These are phyloP conservation scores for Alitta virens DNA, from an alignment of 2,888 invertebrate species.

Conservation along the genomic window DNA sequence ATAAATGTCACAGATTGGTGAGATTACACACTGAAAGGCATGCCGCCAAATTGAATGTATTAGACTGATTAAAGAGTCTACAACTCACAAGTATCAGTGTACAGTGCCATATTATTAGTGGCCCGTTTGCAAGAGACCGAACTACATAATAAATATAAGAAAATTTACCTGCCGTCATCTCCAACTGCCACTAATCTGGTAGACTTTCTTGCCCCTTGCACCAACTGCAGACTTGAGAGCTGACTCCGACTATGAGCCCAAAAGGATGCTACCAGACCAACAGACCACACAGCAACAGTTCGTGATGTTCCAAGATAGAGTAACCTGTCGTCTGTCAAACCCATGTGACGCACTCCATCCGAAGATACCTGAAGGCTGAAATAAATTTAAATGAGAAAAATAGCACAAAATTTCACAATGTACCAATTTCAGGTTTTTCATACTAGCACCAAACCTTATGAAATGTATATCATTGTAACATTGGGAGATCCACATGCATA, in stretches of 20 bases:
- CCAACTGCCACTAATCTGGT: constrained; percentile 47
- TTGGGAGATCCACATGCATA: too few species aligned
- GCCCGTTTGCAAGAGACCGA: background rate
- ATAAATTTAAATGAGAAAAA: too few species aligned
- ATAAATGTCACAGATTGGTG: too few species aligned
- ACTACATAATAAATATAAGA: background rate
- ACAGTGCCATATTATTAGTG: too few species aligned
- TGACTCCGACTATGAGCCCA: constrained; percentile 47
- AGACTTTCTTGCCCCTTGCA: constrained; percentile 34
- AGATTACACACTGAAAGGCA: too few species aligned
- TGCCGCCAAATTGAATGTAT: too few species aligned
- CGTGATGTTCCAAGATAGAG: constrained; percentile 47
- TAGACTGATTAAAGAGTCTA: too few species aligned
- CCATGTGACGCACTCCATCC: constrained; percentile 52
- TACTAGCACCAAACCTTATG: too few species aligned
- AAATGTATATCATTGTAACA: too few species aligned
- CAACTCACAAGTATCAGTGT: too few species aligned
- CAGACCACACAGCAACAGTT: constrained; percentile 48
- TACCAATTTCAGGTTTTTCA: too few species aligned
- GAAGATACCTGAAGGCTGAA: constrained; percentile 30
- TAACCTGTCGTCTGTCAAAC: constrained; percentile 50
- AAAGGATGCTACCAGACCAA: constrained; percentile 48
- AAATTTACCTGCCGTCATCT: constrained; percentile 50
- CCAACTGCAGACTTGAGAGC: constrained; percentile 24
- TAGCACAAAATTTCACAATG: too few species aligned